A percentile compares a stretch with the other conserved stretches of the same genome.
These are phyloP conservation scores for Misgurnus mizolepis DNA, from an alignment of 2,113 vertebrate species.

Conservation along the genomic window DNA sequence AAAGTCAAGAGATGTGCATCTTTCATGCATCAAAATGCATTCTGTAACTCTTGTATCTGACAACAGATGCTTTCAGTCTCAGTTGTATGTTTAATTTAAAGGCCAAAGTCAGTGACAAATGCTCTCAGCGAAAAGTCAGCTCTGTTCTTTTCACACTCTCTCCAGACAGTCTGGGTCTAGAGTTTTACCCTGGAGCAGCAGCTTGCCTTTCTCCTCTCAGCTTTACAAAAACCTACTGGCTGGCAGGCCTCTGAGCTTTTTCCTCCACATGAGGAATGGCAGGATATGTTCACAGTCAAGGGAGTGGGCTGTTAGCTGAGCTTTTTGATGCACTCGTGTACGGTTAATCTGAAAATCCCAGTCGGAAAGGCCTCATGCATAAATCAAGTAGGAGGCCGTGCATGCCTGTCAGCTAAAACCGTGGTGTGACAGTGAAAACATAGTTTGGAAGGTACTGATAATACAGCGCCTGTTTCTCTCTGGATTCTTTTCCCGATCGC, in stretches of 20 bases:
- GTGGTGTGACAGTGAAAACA: conserved; percentile 48
- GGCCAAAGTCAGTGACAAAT: conserved; percentile 30
- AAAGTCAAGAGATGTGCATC: not conserved
- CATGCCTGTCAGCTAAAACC: conserved; percentile 46
- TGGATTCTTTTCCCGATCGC: conserved; percentile 3
- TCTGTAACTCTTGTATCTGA: conserved; percentile 13
- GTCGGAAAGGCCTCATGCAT: conserved; percentile 47
- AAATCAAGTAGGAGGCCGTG: conserved; percentile 53
- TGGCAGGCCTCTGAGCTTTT: conserved; percentile 40
- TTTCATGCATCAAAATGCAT: conserved; percentile 16
- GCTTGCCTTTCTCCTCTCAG: conserved; percentile 24
- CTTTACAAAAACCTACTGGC: conserved; percentile 36
- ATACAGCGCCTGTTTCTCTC: conserved; percentile 28
- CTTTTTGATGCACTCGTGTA: conserved; percentile 50
- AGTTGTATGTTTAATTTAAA: conserved; percentile 34
- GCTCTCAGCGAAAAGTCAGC: conserved; percentile 34
- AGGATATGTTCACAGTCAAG: conserved; percentile 46
- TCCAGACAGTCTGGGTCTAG: conserved; percentile 34
- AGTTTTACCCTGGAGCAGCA: conserved; percentile 39
- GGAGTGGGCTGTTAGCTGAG: conserved; percentile 43
- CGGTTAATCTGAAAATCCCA: conserved; percentile 54
- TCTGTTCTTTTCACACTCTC: conserved; percentile 36
- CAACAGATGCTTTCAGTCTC: conserved; percentile 23
- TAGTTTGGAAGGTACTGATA: conserved; percentile 37
- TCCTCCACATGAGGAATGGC: conserved; percentile 31